phyloP scores from a whole-genome alignment of 1,140 invertebrate genomes.

The Diachasmimorpha longicaudata region DNA sequence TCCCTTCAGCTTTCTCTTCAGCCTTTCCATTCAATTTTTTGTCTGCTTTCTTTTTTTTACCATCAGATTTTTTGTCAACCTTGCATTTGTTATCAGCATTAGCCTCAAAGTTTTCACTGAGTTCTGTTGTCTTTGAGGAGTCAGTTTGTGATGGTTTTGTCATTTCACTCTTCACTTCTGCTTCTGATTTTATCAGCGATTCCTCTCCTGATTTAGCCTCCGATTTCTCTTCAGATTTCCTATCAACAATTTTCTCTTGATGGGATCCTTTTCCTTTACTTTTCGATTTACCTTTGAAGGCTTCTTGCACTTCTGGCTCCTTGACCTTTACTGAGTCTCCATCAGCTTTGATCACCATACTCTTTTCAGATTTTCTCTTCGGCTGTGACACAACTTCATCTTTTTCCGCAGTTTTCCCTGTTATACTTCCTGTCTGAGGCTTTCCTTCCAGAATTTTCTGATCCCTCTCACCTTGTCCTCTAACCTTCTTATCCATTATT shows the following conservation, averaged over 20 bases:
- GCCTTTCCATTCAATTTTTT: background rate
- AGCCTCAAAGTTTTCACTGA: too few species aligned
- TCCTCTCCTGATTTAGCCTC: background rate
- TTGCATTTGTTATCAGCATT: too few species aligned
- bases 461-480: conserved; percentile 43
- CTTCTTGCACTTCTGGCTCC: background rate
- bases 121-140: too few species aligned
- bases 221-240: background rate
- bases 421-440: background rate
- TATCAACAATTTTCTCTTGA: background rate
- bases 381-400: background rate
- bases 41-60: background rate
- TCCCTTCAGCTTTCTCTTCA: too few species aligned
- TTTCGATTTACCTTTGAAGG: background rate
- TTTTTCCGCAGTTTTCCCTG: background rate
- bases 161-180: background rate
- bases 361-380: background rate
- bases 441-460: conserved; percentile 18
- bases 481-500: conserved; percentile 58
- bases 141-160: too few species aligned
- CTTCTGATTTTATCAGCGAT: background rate
- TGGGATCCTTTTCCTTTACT: background rate
- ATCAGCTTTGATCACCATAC: background rate
- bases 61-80: too few species aligned
- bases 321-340: background rate